Evolutionary conservation across 2,797 vertebrate genomes (phyloP).

Genomic region (Coracias cyanogaster): DNA sequence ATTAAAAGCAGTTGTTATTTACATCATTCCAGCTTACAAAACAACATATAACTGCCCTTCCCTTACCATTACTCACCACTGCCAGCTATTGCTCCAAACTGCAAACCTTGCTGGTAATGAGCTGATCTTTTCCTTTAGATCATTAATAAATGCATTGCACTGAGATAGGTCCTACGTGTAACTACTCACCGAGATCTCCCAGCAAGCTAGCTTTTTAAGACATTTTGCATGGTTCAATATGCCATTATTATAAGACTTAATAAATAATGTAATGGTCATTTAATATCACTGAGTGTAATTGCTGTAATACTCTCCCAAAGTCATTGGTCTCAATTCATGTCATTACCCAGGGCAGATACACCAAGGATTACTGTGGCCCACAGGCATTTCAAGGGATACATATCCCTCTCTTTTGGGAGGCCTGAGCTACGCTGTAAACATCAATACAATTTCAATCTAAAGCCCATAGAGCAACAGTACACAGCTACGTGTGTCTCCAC

Average conservation of each 20-base stretch:
- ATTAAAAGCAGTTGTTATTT: background rate
- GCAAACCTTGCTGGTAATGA: background rate
- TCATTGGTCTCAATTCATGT: background rate
- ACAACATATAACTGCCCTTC: background rate
- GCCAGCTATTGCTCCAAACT: background rate
- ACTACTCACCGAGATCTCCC: background rate
- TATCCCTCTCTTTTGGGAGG: background rate
- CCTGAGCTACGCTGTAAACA: background rate
- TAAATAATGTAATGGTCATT: background rate
- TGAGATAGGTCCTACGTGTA: background rate
- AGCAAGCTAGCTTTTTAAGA: background rate
- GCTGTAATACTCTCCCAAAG: background rate
- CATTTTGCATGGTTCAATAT: background rate
- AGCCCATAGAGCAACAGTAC: background rate
- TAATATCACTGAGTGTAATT: background rate
- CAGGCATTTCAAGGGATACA: background rate
- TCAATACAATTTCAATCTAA: background rate
- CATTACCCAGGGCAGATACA: background rate
- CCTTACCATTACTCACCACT: background rate
- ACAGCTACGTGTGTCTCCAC: rapidly evolving
- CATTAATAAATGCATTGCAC: background rate
- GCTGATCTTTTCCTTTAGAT: background rate
- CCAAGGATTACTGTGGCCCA: background rate
- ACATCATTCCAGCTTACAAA: background rate
- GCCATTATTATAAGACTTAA: background rate